These are phyloP conservation scores for Apantesis nais DNA, from an alignment of 2,888 invertebrate species.

Conservation along the genomic window DNA sequence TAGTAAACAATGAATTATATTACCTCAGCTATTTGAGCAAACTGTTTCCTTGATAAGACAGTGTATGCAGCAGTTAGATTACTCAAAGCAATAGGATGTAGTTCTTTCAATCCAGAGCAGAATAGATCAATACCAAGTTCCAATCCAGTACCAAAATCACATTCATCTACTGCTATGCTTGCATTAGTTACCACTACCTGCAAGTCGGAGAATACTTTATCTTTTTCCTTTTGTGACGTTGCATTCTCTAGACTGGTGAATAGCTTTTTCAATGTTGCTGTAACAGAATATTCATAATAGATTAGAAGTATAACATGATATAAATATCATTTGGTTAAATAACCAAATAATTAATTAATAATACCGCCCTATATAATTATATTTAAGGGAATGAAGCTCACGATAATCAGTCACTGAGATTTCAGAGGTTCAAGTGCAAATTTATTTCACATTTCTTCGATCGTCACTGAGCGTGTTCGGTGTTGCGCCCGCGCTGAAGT, in stretches of 20 bases:
- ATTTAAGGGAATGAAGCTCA: no score
- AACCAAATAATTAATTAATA: no score
- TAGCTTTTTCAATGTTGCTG: conserved; percentile 89
- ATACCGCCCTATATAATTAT: no score
- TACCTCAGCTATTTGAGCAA: conserved; percentile 89
- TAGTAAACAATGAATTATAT: background rate
- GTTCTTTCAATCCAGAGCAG: conserved; percentile 88
- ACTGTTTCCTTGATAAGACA: conserved; percentile 89
- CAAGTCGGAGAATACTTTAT: conserved; percentile 87
- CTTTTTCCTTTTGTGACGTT: conserved; percentile 84
- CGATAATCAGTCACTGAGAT: no score
- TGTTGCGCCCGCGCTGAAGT: no score
- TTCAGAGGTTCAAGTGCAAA: no score
- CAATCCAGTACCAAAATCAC: conserved; percentile 96
- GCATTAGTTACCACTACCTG: conserved; percentile 93
- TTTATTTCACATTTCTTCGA: background rate
- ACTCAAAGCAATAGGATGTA: conserved; percentile 88
- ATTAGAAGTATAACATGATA: background rate
- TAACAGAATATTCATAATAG: background rate
- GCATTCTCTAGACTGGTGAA: conserved; percentile 88
- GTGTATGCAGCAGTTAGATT: conserved; percentile 91
- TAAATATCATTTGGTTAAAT: no score
- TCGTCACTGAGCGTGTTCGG: background rate
- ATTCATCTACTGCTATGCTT: conserved; percentile 96
- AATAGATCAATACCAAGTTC: conserved; percentile 96